Base-by-base conservation (phyloP, 1,140 invertebrate species). In the Listronotus bonariensis region DNA sequence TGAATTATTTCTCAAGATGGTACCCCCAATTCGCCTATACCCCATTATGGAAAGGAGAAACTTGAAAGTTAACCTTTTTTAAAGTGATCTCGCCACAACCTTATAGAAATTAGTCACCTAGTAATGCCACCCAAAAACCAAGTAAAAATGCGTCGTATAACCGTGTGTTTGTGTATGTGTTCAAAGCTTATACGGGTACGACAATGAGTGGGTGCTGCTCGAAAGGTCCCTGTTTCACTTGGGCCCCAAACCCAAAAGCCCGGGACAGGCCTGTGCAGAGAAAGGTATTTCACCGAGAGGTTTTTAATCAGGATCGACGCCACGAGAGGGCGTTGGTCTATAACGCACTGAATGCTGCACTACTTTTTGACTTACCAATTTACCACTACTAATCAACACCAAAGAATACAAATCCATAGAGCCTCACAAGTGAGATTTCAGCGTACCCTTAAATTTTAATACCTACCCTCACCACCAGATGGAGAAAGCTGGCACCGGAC, bases 231-330 rank as follows among this genome's bases (percentile, higher is more conserved):
- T 75, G 72, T 69, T 68, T 43, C 70, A 64, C 59, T 75, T 78
- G 71, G 74, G 74, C 64, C 72, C 73, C 46, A 54, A 42, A 71
- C 63, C 67, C 71, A 69, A 71, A 74, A 71, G 72, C n/a, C 69
- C 64, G 75, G 75, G 69, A n/a, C n/a, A n/a, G 75, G 77, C 70
- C 72, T 78, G 68, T 77, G 75, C 74, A 77, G 77, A 78, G 74
- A 78, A 76, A 78, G 77, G 77, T 78, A 78, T 70, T 74, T 70
- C 69, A 72, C 59, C 52, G 49, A 58, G 63, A 56, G 52, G 31
- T 60, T 56, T 56, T 46, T 61, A 59, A 10, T 26, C 36, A 3
- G 8, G 34, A 68, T 38, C 36, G 54, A 41, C 45, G 54, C 54
- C 43, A 15, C 8, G 32, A n/a, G 46, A 10, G n/a, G 57, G 36